phyloP scores from a whole-genome alignment of 2,888 invertebrate species.

The Tinea pellionella region DNA sequence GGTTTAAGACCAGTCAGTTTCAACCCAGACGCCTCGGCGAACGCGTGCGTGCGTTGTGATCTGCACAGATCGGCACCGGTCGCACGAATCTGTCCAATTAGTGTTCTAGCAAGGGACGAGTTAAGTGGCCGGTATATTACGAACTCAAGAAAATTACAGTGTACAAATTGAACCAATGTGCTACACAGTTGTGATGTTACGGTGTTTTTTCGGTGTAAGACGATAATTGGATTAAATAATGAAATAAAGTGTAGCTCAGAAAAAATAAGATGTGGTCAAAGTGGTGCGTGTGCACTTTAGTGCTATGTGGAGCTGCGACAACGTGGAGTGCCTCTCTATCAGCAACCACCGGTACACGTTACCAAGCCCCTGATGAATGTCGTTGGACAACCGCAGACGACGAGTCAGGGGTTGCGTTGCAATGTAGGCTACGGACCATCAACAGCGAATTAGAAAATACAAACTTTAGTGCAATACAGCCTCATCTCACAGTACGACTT shows the following conservation, averaged over 20 bases:
- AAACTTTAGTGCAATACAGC: conserved; percentile 85
- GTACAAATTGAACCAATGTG: conserved; percentile 46
- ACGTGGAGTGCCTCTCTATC: conserved; percentile 59
- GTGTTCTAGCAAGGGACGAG: conserved; percentile 64
- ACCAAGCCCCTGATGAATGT: conserved; percentile 85
- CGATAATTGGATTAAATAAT: conserved; percentile 51
- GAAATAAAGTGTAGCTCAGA: conserved; percentile 49
- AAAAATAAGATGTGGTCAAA: conserved; percentile 49
- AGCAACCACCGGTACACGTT: conserved; percentile 69
- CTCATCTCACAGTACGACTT: conserved; percentile 81
- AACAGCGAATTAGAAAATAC: conserved; percentile 86
- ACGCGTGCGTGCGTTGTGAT: conserved; percentile 52
- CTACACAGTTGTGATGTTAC: conserved; percentile 36
- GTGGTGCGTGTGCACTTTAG: conserved; percentile 51
- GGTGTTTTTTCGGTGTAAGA: conserved; percentile 46
- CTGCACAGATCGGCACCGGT: conserved; percentile 34
- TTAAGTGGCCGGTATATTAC: conserved; percentile 60
- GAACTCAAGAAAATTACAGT: conserved; percentile 36
- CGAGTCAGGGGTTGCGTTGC: conserved; percentile 76
- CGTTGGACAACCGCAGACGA: conserved; percentile 80
- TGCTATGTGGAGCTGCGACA: conserved; percentile 49
- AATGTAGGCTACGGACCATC: conserved; percentile 80
- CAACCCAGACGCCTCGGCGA: conserved; percentile 61
- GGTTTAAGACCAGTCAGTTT: conserved; percentile 60
- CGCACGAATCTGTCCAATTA: conserved; percentile 64